Evolutionary conservation across 2,888 invertebrate genomes (phyloP).

Genomic region (Keiferia lycopersicella): DNA sequence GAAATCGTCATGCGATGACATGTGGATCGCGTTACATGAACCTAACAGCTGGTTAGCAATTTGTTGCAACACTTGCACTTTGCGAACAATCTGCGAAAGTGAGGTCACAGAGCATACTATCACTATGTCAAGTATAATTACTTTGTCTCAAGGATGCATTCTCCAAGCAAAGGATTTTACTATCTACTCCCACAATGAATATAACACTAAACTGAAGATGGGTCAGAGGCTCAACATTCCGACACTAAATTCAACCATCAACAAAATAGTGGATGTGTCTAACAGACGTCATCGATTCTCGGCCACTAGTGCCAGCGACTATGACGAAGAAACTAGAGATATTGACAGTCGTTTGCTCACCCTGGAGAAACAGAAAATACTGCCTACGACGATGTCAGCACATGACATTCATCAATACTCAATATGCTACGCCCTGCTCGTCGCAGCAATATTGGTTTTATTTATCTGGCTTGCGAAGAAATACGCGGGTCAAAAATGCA

Average conservation of each 20-base stretch:
- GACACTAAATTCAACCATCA: slow-evolving; percentile 7
- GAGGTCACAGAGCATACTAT: slow-evolving; percentile 32
- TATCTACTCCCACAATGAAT: slow-evolving; percentile 28
- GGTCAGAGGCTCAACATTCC: slow-evolving; percentile 6
- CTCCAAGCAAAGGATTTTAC: slow-evolving; percentile 31
- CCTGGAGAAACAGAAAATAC: too few species aligned
- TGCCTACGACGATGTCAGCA: too few species aligned
- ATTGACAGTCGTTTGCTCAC: too few species aligned
- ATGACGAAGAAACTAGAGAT: too few species aligned
- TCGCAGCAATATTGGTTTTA: too few species aligned
- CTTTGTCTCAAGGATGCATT: slow-evolving; percentile 28
- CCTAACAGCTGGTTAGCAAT: slow-evolving; percentile 32
- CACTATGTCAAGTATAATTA: slow-evolving; percentile 18
- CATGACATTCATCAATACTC: too few species aligned
- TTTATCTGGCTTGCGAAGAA: too few species aligned
- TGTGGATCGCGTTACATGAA: slow-evolving; percentile 12
- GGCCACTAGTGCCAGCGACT: too few species aligned
- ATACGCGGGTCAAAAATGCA: too few species aligned
- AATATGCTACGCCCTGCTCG: too few species aligned
- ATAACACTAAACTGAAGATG: slow-evolving; percentile 21
- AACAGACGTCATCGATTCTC: too few species aligned
- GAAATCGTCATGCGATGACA: slow-evolving; percentile 28
- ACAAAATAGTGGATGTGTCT: slow-evolving; percentile 14
- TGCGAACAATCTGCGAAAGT: slow-evolving; percentile 30
- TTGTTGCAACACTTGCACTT: slow-evolving; percentile 30